Base-by-base conservation (phyloP, 2,113 vertebrate species). In the Tupaia chinensis region DNA sequence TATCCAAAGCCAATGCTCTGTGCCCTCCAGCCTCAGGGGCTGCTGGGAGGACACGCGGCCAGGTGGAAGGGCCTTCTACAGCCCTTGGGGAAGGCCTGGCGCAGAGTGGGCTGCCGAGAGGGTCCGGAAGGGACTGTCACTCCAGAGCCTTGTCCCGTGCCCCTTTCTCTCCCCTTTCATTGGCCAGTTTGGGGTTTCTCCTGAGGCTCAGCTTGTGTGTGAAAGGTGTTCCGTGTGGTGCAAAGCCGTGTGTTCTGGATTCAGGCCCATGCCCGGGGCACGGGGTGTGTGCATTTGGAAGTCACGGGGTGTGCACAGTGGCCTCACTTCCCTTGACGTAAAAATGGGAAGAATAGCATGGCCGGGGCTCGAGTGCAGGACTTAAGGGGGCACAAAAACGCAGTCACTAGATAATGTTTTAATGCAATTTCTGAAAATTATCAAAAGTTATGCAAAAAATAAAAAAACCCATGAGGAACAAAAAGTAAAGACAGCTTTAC, bases 91-190 rank as follows among this genome's bases (percentile, higher is more conserved):
- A 66, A 81, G 58, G 19, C 63, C 60, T 54, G 14, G 9, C n/a
- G 68, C 17, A 22, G 34, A 13, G 32, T 4, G 14, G 27, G n/a
- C 65, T 72, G n/a, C 70, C 29, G 25, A 11, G 70, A 10, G 32
- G 5, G 12, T 58, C 70, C 68, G 17, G 16, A 25, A 5, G 34
- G 6, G n/a, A 54, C 2, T 19, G 13, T 44, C 32, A n/a, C 54
- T 29, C 95, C 84, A 91, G 95, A 96, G 79, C 32, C 54, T 61
- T 44, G 44, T 44, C 44, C 44, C 44, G 44, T 44, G 44, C 44
- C 44, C 44, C 29, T 89, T 60, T 61, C n/a, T 54, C 65, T 60
- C 32, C 10, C 3, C 13, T 15, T 60, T 25, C 3, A 23, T 54
- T 23, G 23, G 23, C n/a, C 44, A 44, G 54, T 58, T 60, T 13